Evolutionary conservation across 2,888 invertebrate species (phyloP).

Genomic region (Limenitis camilla): DNA sequence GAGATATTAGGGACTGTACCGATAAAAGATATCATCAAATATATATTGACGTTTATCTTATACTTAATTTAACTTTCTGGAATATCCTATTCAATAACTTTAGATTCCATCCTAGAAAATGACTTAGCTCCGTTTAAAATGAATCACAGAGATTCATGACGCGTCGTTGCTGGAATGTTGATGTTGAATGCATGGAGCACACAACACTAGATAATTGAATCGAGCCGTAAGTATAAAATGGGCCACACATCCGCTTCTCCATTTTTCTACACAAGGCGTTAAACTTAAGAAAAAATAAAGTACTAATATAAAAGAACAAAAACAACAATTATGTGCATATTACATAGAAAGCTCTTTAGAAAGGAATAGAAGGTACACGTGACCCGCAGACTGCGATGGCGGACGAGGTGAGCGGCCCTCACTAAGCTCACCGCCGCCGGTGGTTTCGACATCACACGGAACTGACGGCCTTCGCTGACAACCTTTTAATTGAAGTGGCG

Average conservation of each 20-base stretch:
- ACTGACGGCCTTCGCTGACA: conserved; percentile 66
- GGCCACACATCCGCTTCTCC: conserved; percentile 22
- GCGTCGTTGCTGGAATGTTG: conserved; percentile 50
- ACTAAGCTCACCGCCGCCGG: conserved; percentile 25
- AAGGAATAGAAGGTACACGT: conserved; percentile 70
- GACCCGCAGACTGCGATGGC: conserved; percentile 52
- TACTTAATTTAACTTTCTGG: no score
- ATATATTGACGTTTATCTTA: no score
- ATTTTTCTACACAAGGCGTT: background rate
- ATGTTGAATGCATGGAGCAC: conserved; percentile 55
- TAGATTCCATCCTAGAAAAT: no score
- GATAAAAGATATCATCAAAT: no score
- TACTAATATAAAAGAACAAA: conserved; percentile 4
- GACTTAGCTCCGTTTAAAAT: no score
- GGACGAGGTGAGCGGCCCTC: conserved; percentile 39
- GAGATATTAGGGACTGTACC: no score
- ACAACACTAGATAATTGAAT: conserved; percentile 32
- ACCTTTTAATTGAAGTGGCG: conserved; percentile 53
- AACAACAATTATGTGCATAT: conserved; percentile 25
- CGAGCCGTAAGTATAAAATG: conserved; percentile 26
- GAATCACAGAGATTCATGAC: no score
- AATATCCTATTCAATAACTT: no score
- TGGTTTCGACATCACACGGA: conserved; percentile 60
- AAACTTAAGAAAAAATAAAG: background rate
- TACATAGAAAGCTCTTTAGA: conserved; percentile 69